Evolutionary conservation across 2,113 vertebrate species (phyloP).

Genomic region (Cynopterus brachyotis): DNA sequence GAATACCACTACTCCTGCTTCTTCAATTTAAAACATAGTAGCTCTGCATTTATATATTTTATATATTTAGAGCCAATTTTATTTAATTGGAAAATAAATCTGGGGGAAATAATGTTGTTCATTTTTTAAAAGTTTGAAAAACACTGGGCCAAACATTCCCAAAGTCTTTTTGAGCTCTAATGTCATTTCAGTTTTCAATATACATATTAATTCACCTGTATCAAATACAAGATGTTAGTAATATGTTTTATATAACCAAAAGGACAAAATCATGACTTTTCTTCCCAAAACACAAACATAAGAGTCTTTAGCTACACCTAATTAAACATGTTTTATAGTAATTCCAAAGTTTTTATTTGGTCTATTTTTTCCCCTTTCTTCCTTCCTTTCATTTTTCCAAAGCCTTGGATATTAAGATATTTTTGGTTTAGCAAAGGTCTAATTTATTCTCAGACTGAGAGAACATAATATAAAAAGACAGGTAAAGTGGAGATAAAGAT

Average conservation of each 20-base stretch:
- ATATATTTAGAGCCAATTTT: neutral
- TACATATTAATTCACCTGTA: neutral
- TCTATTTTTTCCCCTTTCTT: neutral
- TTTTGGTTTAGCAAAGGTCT: neutral
- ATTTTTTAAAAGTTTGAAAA: neutral
- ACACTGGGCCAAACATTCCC: neutral
- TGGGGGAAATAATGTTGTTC: neutral
- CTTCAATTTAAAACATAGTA: neutral
- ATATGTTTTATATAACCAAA: neutral
- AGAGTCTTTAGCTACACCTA: neutral
- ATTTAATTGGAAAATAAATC: conserved; percentile 18
- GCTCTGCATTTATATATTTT: neutral
- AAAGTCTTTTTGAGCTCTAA: neutral
- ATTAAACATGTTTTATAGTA: neutral
- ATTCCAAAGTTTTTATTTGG: neutral
- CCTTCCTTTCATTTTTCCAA: neutral
- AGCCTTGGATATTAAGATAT: conserved; percentile 27
- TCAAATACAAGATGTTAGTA: neutral
- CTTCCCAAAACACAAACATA: neutral
- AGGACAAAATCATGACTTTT: neutral
- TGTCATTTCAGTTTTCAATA: conserved; percentile 5
- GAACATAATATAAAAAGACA: neutral
- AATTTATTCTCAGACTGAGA: neutral
- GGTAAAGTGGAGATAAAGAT: neutral
- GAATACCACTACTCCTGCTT: neutral